Evolutionary conservation across 2,888 invertebrate genomes (phyloP).

Genomic region (Brachylomia viminalis): DNA sequence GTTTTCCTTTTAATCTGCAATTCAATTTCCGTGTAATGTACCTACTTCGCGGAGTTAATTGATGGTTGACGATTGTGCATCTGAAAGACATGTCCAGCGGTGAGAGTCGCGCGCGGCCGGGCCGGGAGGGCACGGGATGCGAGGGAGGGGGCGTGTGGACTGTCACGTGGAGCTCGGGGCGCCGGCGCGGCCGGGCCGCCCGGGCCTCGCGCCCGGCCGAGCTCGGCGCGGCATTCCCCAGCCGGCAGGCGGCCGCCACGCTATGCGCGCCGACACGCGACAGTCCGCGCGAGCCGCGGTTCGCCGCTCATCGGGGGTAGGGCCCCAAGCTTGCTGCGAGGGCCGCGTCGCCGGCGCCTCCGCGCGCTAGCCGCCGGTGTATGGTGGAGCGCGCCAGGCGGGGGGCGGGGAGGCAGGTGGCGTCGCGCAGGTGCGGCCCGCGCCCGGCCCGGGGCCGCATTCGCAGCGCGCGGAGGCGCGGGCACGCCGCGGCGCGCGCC

Average conservation of each 20-base stretch:
- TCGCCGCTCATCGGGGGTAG: conserved; percentile 80
- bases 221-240: conserved; percentile 86
- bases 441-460: conserved; percentile 85
- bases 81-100: conserved; percentile 83
- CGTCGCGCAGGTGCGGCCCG: conserved; percentile 87
- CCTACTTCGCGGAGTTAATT: conserved; percentile 78
- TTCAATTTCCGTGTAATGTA: conserved; percentile 73
- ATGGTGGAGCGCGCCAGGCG: conserved; percentile 83
- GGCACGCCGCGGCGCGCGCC: conserved; percentile 84
- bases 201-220: conserved; percentile 79
- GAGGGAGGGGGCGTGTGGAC: conserved; percentile 74
- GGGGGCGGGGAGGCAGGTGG: conserved; percentile 85
- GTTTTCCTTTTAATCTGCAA: conserved; percentile 71
- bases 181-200: conserved; percentile 88
- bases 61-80: conserved; percentile 87
- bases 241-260: conserved; percentile 84
- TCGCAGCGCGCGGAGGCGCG: conserved; percentile 83
- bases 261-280: conserved; percentile 83
- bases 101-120: conserved; percentile 68
- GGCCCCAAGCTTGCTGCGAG: conserved; percentile 84
- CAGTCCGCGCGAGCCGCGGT: conserved; percentile 80
- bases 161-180: conserved; percentile 84
- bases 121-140: conserved; percentile 58
- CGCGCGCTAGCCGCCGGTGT: conserved; percentile 84
- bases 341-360: conserved; percentile 83